These are phyloP conservation scores for Paralvinella palmiformis DNA, from an alignment of 1,140 invertebrate species.

Conservation along the genomic window DNA sequence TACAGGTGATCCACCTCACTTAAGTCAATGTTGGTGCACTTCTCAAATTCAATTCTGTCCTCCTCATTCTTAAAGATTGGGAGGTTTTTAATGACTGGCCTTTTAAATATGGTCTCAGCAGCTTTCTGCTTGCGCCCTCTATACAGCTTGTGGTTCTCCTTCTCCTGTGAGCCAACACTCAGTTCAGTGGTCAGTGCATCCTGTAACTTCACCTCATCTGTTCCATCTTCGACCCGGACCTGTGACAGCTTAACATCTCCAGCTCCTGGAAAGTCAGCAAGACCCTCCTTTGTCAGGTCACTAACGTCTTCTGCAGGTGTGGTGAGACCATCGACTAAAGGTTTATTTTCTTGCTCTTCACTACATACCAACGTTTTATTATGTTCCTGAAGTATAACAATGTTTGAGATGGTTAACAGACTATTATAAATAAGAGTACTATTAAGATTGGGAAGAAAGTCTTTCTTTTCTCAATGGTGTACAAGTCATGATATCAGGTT, in stretches of 20 bases:
- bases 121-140: not conserved
- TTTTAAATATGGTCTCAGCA: not conserved
- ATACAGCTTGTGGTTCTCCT: not conserved
- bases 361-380: no score
- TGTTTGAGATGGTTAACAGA: no score
- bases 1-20: slow-evolving; percentile 40
- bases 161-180: not conserved
- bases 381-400: no score
- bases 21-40: slow-evolving; percentile 39
- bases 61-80: slow-evolving; percentile 39
- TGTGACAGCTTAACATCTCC: not conserved
- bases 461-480: no score
- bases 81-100: slow-evolving; percentile 9
- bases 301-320: no score
- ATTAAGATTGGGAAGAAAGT: no score
- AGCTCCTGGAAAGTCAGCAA: no score
- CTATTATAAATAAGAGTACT: no score
- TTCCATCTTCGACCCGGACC: not conserved
- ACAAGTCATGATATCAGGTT: no score
- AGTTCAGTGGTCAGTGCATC: not conserved
- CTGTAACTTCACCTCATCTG: not conserved
- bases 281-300: no score
- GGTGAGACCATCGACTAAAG: no score
- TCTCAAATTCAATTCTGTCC: slow-evolving; percentile 39
- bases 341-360: no score